Base-by-base conservation (phyloP, 2,113 vertebrate species). In the Clarias gariepinus region DNA sequence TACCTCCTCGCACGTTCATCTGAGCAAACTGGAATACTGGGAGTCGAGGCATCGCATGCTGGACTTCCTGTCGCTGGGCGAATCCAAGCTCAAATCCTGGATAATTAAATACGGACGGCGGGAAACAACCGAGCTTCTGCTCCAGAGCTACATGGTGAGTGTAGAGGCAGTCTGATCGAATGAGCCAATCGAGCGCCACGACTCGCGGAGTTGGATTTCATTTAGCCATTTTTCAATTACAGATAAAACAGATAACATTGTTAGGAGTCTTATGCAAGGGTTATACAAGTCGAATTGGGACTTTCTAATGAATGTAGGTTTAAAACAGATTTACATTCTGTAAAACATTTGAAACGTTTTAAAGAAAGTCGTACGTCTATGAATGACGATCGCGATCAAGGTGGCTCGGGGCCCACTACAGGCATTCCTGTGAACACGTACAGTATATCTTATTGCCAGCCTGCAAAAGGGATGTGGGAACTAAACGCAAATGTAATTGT, bases 41-140 rank as follows among this genome's bases (percentile, higher is more conserved):
- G 97, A 99, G 92, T 95, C 96, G 93, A 99, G 98, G 92, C 98
- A 97, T 89, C 96, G 96, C 78, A 95, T 99, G 84, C 96, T 98
- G 91, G 97, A 96, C n/a, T 97, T 99, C 83, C 94, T 99, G 87
- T 94, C 97, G 66, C 93, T 99, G 85, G 98, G 97, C 55, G 98
- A 99, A 92, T 97, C 97, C 25, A 99, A 98, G 90, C 97, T 99
- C 77, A 99, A 99, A 92, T 97, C 97, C 0, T 99, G 98, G 98
- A 99, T 99, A 91, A 96, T 99, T 88, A 99, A 99, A 94, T 99
- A 99, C 0, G 98, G 98, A 91, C 95, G 97, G 28, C 94, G 96
- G 78, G 98, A 99, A 41, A 97, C 98, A 0, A 97, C 99, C 77
- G 97, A 99, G 88, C 94, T 97, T 15, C 94, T 99, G 84, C 91